Evolutionary conservation across 2,797 vertebrate genomes (phyloP), one percentile per base, ranked within the genome.

Genomic region (Lacerta agilis): DNA sequence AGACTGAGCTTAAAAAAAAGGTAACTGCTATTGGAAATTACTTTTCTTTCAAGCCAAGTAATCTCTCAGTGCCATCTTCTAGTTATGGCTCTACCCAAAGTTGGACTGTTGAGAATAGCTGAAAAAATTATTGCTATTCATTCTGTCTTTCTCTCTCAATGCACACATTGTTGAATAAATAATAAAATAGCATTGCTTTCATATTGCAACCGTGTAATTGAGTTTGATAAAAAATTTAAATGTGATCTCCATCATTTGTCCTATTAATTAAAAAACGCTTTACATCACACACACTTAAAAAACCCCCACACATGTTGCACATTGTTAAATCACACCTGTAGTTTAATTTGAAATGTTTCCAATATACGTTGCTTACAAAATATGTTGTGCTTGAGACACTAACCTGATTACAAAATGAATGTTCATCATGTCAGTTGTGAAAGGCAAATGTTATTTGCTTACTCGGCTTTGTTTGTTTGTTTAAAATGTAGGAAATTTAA

Each of bases 1-100:
- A 45, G 25, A 1, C 79, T 66, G 10, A 45, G 18, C 49, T 78
- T 33, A 5, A 64, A 64, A 55, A 13, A 20, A 45, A 29, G n/a
- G 66, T 13, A 88, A 81, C 49, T 72, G 18, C 58, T 87, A 79
- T 82, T 66, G 25, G 86, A 91, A 87, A 86, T 27, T 2, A 1
- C 0, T 79, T 79, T 94, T 33, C 20, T 55, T 78, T 85, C 15
- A 43, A 18, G 2, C 36, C 49, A 38, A 33, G 17, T 73, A 71
- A 73, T 11, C 77, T 79, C 64, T 84, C 67, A 15, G 45, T 86
- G 90, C 23, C 55, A 0, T 64, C 29, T 13, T 67, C 55, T 61
- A 5, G 5, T 36, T 84, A 27, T 71, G 1, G 2, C 6, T 1
- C 17, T 72, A 0, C 45, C 45, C 67, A 5, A 33, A 33, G 33